Conservation (phyloP, 2,797 vertebrate genomes). For the Sebastes wilsoni region DNA sequence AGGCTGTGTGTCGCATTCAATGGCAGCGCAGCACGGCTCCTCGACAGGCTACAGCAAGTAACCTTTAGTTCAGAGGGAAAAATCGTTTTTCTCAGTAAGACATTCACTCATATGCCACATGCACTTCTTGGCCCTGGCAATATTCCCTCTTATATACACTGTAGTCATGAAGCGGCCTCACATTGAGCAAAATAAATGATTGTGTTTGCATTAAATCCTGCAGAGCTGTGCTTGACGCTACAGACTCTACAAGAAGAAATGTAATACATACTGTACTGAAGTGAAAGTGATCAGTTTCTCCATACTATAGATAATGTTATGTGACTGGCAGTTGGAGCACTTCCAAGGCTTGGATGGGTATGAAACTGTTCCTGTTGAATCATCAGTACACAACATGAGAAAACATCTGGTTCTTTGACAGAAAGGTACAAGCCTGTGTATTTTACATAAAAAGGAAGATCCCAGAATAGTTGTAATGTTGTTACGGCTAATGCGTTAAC, state of each 20-base stretch:
- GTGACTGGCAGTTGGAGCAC: background rate
- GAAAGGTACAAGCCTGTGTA: background rate
- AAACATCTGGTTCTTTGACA: background rate
- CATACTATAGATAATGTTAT: background rate
- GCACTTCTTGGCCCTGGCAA: conserved; percentile 3
- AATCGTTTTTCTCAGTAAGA: conserved; percentile 48
- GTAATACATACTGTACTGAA: conserved; percentile 2
- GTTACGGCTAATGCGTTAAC: background rate
- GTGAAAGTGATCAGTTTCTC: background rate
- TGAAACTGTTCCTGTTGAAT: background rate
- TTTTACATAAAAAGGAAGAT: background rate
- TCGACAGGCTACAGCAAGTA: conserved; percentile 43
- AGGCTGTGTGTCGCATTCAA: conserved; percentile 34
- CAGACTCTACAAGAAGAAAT: conserved; percentile 2
- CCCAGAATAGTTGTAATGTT: background rate
- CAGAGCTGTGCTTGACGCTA: conserved; percentile 14
- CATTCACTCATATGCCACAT: conserved; percentile 26
- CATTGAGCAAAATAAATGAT: conserved; percentile 28
- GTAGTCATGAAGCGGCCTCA: conserved; percentile 4
- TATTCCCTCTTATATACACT: background rate
- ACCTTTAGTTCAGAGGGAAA: conserved; percentile 58
- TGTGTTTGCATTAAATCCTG: conserved; percentile 33
- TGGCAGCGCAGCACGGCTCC: conserved; percentile 51
- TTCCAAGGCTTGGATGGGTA: background rate
- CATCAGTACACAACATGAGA: background rate